phyloP scores from a whole-genome alignment of 1,140 invertebrate species.

The Monomorium pharaonis region DNA sequence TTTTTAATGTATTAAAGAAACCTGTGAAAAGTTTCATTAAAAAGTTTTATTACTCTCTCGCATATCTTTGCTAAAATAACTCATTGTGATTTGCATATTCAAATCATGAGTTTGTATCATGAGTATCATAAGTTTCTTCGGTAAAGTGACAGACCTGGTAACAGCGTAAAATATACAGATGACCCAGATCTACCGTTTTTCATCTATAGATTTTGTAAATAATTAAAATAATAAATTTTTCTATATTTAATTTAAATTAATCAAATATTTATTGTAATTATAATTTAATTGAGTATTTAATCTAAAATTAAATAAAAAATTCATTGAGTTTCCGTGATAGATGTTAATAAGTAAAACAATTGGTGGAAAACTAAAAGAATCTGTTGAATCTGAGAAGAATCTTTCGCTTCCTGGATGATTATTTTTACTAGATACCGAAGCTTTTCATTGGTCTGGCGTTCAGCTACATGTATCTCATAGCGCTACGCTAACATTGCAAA shows the following conservation, averaged over 20 bases:
- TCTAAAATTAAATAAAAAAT: background rate
- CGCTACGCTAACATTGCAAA: background rate
- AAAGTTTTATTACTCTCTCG: constrained; percentile 26
- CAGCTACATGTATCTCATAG: background rate
- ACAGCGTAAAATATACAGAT: background rate
- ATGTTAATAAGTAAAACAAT: background rate
- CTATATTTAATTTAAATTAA: background rate
- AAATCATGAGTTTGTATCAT: constrained; percentile 36
- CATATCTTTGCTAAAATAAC: constrained; percentile 34
- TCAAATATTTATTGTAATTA: too few species aligned
- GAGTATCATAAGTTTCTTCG: constrained; percentile 9
- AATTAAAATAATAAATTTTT: background rate
- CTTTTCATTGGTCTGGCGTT: background rate
- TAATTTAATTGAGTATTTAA: background rate
- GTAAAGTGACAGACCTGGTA: background rate
- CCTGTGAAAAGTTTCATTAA: constrained; percentile 23
- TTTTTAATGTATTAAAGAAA: constrained; percentile 18
- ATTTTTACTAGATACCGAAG: background rate
- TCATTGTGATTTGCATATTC: constrained; percentile 27
- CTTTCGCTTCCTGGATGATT: background rate
- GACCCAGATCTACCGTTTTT: background rate
- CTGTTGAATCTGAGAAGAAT: background rate
- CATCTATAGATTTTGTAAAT: background rate
- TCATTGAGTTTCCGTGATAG: background rate
- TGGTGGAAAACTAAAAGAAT: background rate